Conservation (phyloP, 2,113 vertebrate genomes). For the Labeo catla region DNA sequence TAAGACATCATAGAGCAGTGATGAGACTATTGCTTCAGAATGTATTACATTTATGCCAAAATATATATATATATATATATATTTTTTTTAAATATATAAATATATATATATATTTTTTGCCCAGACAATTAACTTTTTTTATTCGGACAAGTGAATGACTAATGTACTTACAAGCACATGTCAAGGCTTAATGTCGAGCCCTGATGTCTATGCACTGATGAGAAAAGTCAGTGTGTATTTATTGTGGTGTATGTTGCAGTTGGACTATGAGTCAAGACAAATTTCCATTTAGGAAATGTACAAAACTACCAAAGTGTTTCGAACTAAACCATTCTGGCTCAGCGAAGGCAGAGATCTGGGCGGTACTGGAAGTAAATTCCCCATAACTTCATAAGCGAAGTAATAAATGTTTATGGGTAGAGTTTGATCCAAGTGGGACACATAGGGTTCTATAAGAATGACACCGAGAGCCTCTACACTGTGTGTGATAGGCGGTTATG, state of each 20-base stretch:
- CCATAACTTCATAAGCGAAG: neutral
- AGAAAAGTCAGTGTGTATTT: neutral
- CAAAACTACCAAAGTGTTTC: neutral
- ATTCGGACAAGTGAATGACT: too few relatives aligned
- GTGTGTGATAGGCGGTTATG: constrained; percentile 34
- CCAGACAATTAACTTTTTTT: too few relatives aligned
- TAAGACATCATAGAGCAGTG: too few relatives aligned
- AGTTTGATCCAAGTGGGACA: constrained; percentile 21
- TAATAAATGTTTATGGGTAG: neutral
- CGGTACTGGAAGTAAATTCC: neutral
- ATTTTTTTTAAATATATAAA: too few relatives aligned
- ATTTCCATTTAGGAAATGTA: neutral
- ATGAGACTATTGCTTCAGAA: too few relatives aligned
- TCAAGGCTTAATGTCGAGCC: too few relatives aligned
- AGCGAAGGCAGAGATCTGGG: neutral
- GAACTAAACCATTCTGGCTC: constrained; percentile 2
- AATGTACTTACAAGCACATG: too few relatives aligned
- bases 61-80: too few relatives aligned
- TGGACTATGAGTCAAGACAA: neutral
- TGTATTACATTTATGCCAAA: too few relatives aligned
- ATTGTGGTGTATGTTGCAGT: neutral
- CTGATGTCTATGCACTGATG: neutral
- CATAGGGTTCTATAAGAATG: neutral
- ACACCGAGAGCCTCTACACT: neutral
- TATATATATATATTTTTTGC: too few relatives aligned